These are phyloP conservation scores for Cheilosia vulpina DNA, from an alignment of 2,888 invertebrate genomes.

Conservation along the genomic window DNA sequence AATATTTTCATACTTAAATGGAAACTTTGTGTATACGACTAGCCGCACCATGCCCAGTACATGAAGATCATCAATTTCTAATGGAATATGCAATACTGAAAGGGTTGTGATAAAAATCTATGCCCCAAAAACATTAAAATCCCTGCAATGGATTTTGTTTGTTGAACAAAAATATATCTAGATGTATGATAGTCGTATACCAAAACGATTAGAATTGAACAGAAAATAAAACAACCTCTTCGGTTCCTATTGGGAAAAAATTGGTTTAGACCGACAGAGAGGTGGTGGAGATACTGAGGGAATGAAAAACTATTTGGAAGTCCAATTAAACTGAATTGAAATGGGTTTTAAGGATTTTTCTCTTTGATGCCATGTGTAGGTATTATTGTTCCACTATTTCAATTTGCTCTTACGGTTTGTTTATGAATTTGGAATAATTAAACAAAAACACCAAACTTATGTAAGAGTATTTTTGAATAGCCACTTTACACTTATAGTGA, in stretches of 20 bases:
- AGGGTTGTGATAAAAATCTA: slow-evolving; percentile 47
- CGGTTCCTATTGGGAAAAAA: too few species aligned
- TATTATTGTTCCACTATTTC: background rate
- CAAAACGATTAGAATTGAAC: background rate
- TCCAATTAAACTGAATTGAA: slow-evolving; percentile 7
- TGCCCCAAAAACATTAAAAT: slow-evolving; percentile 26
- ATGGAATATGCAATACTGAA: slow-evolving; percentile 30
- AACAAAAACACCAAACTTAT: background rate
- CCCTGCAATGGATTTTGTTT: background rate
- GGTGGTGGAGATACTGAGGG: too few species aligned
- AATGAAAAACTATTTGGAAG: background rate
- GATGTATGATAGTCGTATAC: background rate
- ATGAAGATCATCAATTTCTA: background rate
- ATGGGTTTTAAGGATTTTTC: background rate
- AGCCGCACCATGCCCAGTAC: background rate
- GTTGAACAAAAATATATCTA: background rate
- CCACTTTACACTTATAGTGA: too few species aligned
- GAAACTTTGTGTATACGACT: slow-evolving; percentile 1
- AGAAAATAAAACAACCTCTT: background rate
- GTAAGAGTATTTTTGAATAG: background rate
- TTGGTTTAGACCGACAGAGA: too few species aligned
- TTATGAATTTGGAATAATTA: background rate
- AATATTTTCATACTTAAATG: slow-evolving; percentile 60
- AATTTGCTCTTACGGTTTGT: background rate
- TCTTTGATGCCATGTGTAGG: background rate